Evolutionary conservation across 2,113 vertebrate species (phyloP), one percentile per base, ranked within the genome.

Genomic region (Collichthys lucidus): DNA sequence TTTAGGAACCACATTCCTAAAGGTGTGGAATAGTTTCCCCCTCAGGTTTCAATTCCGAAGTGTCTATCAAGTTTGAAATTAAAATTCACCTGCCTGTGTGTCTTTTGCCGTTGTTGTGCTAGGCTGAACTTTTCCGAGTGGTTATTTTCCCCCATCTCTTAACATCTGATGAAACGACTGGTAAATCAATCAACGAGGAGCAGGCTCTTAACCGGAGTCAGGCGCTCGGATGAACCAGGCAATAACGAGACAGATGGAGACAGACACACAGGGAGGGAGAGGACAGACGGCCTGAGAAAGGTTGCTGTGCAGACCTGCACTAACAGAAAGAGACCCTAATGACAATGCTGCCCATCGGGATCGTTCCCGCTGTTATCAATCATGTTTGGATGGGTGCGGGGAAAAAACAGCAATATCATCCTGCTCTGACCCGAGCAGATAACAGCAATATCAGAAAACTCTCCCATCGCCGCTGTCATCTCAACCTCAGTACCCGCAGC

Each of bases 11-110:
- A 55, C 88, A 87, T 92, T 91, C 90, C 90, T 86, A 46, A 84
- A 90, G 83, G 77, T 89, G 81, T 73, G 87, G 83, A 86, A 91
- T 88, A 87, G 86, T 91, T 91, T 89, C 66, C 91, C 91, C 88
- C 86, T 83, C 79, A 79, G 82, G 85, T 91, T 91, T 86, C 84
- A 80, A 87, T 88, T 89, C 84, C 22, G 24, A 63, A 60, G 79
- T 86, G 88, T 88, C 83, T 75, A 69, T 92, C 86, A 91, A 82
- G 80, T 90, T 86, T 79, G 81, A 89, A 93, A 90, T 93, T 84
- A 87, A 88, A 90, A 91, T 88, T 78, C 68, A 80, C 74, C 60
- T 83, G 53, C 69, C n/a, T 59, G 50, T 22, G 31, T 68, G 14
- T 20, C 26, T 50, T 17, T 4, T 22, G n/a, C 22, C 40, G 50